Evolutionary conservation across 2,888 invertebrate genomes (phyloP).

Genomic region (Cybosia mesomella): DNA sequence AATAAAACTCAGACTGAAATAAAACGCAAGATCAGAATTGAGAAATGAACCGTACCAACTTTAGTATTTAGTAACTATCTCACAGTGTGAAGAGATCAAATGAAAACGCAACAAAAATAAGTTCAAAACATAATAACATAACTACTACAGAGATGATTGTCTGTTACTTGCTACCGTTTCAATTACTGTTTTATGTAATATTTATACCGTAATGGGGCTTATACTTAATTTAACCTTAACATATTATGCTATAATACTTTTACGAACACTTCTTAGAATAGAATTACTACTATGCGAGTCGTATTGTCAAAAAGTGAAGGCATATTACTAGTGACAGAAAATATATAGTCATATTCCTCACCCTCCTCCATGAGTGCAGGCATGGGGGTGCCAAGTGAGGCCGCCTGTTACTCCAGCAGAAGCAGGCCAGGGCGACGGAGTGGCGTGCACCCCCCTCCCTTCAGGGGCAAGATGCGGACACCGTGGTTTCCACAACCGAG

Average conservation of each 20-base stretch:
- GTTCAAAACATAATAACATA: conserved; percentile 11
- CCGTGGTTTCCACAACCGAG: too few relatives aligned
- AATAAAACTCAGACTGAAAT: not conserved
- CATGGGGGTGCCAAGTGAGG: too few relatives aligned
- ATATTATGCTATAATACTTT: not conserved
- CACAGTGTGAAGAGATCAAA: conserved; percentile 13
- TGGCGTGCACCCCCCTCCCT: too few relatives aligned
- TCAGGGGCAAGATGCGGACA: too few relatives aligned
- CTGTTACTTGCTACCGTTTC: conserved; percentile 9
- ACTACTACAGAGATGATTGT: conserved; percentile 11
- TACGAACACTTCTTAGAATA: not conserved
- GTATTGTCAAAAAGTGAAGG: not conserved
- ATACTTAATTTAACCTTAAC: not conserved
- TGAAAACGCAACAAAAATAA: conserved; percentile 11
- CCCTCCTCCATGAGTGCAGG: too few relatives aligned
- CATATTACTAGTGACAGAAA: not conserved
- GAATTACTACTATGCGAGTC: not conserved
- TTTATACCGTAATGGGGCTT: conserved; percentile 2
- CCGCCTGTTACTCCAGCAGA: too few relatives aligned
- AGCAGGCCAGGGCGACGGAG: too few relatives aligned
- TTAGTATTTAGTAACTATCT: conserved; percentile 4
- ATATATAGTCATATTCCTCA: not conserved
- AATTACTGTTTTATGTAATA: conserved; percentile 5
- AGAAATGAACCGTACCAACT: not conserved
- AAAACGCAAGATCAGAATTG: conserved; percentile 3